Evolutionary conservation across 2,888 invertebrate species (phyloP).

Genomic region (Lissonota sp.): DNA sequence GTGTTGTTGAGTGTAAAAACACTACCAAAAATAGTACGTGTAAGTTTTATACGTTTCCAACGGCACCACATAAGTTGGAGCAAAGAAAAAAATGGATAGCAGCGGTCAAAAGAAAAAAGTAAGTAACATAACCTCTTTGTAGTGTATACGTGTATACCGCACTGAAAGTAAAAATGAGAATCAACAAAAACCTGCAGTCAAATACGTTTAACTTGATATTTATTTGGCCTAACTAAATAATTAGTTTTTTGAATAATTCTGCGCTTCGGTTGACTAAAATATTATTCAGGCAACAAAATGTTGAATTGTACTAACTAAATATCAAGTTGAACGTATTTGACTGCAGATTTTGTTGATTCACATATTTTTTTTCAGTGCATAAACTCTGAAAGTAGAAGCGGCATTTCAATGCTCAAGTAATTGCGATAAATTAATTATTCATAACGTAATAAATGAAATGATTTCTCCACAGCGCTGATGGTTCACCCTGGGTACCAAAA

Average conservation of each 20-base stretch:
- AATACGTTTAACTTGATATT: too few species aligned
- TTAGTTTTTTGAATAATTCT: too few species aligned
- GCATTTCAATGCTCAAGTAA: slow-evolving; percentile 19
- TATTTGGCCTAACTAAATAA: too few species aligned
- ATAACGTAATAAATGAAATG: slow-evolving; percentile 21
- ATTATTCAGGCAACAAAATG: too few species aligned
- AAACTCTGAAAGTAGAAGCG: slow-evolving; percentile 20
- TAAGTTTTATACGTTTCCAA: slow-evolving; percentile 53
- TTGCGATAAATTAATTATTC: slow-evolving; percentile 15
- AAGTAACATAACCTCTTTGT: slow-evolving; percentile 33
- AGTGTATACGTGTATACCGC: too few species aligned
- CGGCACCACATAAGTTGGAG: slow-evolving; percentile 24
- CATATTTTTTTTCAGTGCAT: too few species aligned
- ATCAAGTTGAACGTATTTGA: too few species aligned
- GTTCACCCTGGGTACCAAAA: slow-evolving; percentile 46
- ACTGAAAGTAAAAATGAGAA: too few species aligned
- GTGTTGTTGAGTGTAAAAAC: slow-evolving; percentile 51
- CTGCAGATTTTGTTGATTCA: too few species aligned
- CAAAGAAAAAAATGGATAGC: slow-evolving; percentile 53
- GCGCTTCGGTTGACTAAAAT: too few species aligned
- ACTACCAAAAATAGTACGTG: slow-evolving; percentile 39
- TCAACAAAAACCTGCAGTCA: too few species aligned
- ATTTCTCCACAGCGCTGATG: slow-evolving; percentile 41
- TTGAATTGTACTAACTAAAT: too few species aligned
- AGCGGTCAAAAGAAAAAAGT: slow-evolving; percentile 50